Evolutionary conservation across 2,113 vertebrate species (phyloP).

Genomic region (Xerus inauris): DNA sequence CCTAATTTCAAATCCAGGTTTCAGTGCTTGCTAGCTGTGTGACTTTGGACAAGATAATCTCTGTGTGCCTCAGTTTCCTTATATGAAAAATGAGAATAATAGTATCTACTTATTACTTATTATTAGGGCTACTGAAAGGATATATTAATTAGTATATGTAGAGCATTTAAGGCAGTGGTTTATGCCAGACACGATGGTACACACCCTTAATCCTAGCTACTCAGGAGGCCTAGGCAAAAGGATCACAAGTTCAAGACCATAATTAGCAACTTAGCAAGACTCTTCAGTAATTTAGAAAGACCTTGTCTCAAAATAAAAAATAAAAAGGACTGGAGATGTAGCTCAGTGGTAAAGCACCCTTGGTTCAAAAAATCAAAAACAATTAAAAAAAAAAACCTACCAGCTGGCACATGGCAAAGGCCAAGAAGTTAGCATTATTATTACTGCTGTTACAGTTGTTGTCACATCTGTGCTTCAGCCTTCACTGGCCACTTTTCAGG

Average conservation of each 20-base stretch:
- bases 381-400: too few species aligned
- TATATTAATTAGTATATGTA: neutral
- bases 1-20: neutral
- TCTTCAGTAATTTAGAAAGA: too few species aligned
- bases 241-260: too few species aligned
- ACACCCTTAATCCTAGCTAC: too few species aligned
- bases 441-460: neutral
- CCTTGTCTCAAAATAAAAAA: too few species aligned
- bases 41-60: neutral
- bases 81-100: neutral
- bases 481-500: neutral
- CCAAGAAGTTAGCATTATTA: accelerated
- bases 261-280: too few species aligned
- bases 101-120: neutral
- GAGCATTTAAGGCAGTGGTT: neutral
- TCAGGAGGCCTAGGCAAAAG: too few species aligned
- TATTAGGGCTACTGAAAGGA: neutral
- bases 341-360: too few species aligned
- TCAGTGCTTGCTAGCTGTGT: neutral
- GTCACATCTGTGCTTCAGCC: neutral
- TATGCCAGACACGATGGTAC: too few species aligned
- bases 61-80: neutral
- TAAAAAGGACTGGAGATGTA: too few species aligned
- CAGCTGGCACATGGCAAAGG: neutral
- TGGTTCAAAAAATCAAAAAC: too few species aligned